Percentiles rank a stretch among this genome's conserved stretches.
These are phyloP conservation scores for Pentalonia nigronervosa DNA, from an alignment of 1,140 invertebrate genomes.

Conservation along the genomic window DNA sequence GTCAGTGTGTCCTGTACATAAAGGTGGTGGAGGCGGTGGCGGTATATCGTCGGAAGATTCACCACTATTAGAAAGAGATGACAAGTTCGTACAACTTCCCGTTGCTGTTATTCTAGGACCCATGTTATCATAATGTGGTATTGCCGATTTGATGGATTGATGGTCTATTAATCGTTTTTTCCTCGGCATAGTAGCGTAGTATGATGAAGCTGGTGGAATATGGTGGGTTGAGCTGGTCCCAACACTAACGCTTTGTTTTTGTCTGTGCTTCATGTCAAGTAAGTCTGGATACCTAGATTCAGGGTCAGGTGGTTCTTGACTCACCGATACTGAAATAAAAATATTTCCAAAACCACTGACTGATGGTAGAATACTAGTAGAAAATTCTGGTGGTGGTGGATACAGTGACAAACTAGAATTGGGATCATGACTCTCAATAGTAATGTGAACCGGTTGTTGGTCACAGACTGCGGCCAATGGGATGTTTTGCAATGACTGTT, in stretches of 20 bases:
- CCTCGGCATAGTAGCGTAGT: conserved; percentile 68
- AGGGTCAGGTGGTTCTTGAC: conserved; percentile 69
- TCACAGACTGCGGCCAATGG: conserved; percentile 66
- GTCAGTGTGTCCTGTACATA: conserved; percentile 64
- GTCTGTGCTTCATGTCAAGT: conserved; percentile 74
- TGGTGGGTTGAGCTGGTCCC: conserved; percentile 62
- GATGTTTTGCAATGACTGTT: conserved; percentile 62
- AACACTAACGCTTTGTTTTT: conserved; percentile 64
- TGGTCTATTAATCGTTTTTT: conserved; percentile 60
- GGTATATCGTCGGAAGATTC: conserved; percentile 63
- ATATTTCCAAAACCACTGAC: conserved; percentile 74
- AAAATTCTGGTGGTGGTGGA: conserved; percentile 73
- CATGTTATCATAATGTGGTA: conserved; percentile 85
- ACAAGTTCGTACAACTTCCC: conserved; percentile 80
- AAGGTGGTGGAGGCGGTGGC: conserved; percentile 67
- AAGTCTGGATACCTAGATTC: conserved; percentile 73
- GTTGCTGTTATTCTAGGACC: conserved; percentile 86
- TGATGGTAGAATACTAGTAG: conserved; percentile 69
- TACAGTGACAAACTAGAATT: conserved; percentile 66
- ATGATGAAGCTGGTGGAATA: conserved; percentile 62
- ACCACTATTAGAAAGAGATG: conserved; percentile 70
- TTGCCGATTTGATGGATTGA: conserved; percentile 61
- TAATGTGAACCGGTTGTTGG: conserved; percentile 76
- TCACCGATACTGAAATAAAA: conserved; percentile 77
- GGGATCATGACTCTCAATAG: conserved; percentile 74